Evolutionary conservation across 1,140 invertebrate genomes (phyloP).

Genomic region (Nephila pilipes): DNA sequence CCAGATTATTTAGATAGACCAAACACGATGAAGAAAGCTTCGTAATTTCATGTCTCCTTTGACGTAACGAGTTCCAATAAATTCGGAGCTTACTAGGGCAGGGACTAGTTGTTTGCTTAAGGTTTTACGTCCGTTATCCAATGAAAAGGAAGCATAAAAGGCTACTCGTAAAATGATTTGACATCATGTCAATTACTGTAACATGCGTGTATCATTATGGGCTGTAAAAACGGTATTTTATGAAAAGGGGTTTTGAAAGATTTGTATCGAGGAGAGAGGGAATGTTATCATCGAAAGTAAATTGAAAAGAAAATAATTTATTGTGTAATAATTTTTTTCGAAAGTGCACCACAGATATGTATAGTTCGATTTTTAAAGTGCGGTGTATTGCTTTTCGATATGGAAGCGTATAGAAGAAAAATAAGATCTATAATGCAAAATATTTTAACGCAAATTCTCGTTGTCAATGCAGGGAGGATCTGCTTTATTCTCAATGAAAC

Average conservation of each 20-base stretch:
- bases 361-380: too few species aligned
- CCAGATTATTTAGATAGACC: conserved; percentile 32
- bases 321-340: too few species aligned
- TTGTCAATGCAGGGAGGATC: too few species aligned
- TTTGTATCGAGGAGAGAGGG: too few species aligned
- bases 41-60: conserved; percentile 9
- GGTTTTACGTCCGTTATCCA: neutral
- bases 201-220: conserved; percentile 46
- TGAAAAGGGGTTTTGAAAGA: neutral
- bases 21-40: neutral
- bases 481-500: too few species aligned
- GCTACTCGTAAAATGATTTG: conserved; percentile 36
- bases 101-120: neutral
- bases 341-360: too few species aligned
- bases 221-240: neutral
- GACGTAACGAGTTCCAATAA: conserved; percentile 28
- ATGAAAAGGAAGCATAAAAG: conserved; percentile 27
- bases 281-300: too few species aligned
- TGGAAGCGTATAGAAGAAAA: too few species aligned
- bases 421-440: too few species aligned
- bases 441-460: too few species aligned
- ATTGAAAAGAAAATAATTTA: too few species aligned
- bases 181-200: conserved; percentile 51
- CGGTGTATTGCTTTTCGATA: too few species aligned
- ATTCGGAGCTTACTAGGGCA: neutral